Percentiles rank a stretch among this genome's conserved stretches.
These are phyloP conservation scores for Apocrypta bakeri DNA, from an alignment of 1,140 invertebrate genomes.

Conservation along the genomic window DNA sequence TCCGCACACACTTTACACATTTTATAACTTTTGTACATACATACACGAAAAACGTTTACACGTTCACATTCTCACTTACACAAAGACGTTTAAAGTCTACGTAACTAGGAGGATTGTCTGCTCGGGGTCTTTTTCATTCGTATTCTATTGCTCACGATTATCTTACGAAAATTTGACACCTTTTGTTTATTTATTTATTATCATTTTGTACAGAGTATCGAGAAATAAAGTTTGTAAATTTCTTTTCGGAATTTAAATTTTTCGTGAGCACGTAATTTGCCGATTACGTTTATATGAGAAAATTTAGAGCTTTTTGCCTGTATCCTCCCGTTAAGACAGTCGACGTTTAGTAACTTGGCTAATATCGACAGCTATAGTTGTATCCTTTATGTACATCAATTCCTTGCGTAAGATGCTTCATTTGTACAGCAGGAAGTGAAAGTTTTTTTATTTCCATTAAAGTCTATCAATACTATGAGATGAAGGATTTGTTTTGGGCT, in stretches of 20 bases:
- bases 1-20: conserved; percentile 10
- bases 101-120: conserved; percentile 49
- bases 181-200: not conserved
- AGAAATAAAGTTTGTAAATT: not conserved
- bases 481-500: not conserved
- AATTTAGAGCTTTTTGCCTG: not conserved
- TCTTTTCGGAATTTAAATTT: not conserved
- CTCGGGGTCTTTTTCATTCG: conserved; percentile 50
- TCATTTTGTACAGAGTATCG: not conserved
- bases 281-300: not conserved
- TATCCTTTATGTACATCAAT: conserved; percentile 37
- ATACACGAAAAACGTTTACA: not conserved
- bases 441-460: not conserved
- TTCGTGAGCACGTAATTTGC: not conserved
- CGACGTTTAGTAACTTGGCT: not conserved
- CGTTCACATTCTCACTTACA: conserved; percentile 21
- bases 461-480: not conserved
- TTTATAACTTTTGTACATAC: no score
- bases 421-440: conserved; percentile 20
- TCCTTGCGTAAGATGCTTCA: conserved; percentile 26
- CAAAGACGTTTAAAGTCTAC: conserved; percentile 44
- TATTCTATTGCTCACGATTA: conserved; percentile 8
- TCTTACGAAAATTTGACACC: not conserved
- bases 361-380: conserved; percentile 19
- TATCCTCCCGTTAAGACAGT: not conserved